Base-by-base conservation (phyloP, 1,140 invertebrate species). In the Drosophila pachea region DNA sequence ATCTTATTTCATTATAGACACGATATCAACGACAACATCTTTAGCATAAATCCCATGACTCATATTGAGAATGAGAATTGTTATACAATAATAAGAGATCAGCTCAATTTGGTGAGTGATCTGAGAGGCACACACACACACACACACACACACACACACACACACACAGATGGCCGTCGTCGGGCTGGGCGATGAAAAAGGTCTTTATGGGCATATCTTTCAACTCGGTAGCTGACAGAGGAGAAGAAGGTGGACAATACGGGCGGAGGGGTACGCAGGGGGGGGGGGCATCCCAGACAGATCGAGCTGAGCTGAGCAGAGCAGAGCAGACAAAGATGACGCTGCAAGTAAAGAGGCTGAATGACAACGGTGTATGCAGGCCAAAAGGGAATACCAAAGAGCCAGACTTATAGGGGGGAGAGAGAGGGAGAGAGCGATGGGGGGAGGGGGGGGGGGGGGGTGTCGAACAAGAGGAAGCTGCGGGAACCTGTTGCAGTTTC, bases 401-500 rank as follows among this genome's bases (percentile, higher is more conserved):
- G 9, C 8, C 43, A 0, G 22, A 22, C 22, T 22, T 22, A 60
- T 9, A 47, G 16, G 35, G 32, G 16, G 16, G 7, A 2, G 36
- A 9, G 1, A 33, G 33, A 4, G 14, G 11, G 7, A 40, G 12
- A 52, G 35, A 32, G 60, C 43, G n/a, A 65, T 55, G 45, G 62
- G 12, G 36, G 48, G 58, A 40, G 36, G 43, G 33, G 42, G 38
- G 36, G 40, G 38, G 31, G 33, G 4, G 16, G 12, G n/a, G n/a
- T n/a, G n/a, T n/a, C n/a, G n/a, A n/a, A n/a, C n/a, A 7, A 14
- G 49, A 11, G 6, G 49, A 49, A 52, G 42, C 55, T 61, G 48
- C 43, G 63, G 45, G 68, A 59, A 76, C 65, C 65, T 68, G 62
- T 62, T 64, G 63, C 63, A 67, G 42, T 67, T 67, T 63, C 56